phyloP scores from a whole-genome alignment of 1,140 invertebrate genomes.

The Amphibalanus amphitrite region DNA sequence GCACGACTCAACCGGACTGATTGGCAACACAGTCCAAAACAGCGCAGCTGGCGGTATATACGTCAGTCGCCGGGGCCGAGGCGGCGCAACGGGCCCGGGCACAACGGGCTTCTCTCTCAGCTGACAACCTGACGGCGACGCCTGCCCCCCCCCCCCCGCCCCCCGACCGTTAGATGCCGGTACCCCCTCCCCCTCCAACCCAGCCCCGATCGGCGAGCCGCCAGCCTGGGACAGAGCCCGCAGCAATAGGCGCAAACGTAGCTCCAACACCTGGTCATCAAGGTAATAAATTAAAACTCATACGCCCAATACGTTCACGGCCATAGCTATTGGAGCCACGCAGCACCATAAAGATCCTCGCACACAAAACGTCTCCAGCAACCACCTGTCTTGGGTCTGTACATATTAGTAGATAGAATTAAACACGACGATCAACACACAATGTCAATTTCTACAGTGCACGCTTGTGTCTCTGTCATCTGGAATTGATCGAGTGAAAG shows the following conservation, averaged over 20 bases:
- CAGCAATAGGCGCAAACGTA: too few species aligned
- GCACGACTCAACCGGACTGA: not conserved
- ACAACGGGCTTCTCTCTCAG: too few species aligned
- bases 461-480: not conserved
- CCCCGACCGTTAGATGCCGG: too few species aligned
- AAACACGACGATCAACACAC: not conserved
- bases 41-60: too few species aligned
- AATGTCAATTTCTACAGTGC: not conserved
- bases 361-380: not conserved
- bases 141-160: too few species aligned
- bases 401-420: conserved; percentile 2
- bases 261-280: not conserved
- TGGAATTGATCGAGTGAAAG: not conserved
- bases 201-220: too few species aligned
- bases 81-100: too few species aligned
- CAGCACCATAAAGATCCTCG: not conserved
- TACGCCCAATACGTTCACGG: not conserved
- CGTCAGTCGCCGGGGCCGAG: too few species aligned
- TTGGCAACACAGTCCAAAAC: too few species aligned
- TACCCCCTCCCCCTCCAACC: too few species aligned
- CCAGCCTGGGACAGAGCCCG: too few species aligned
- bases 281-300: not conserved
- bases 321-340: not conserved
- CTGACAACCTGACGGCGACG: too few species aligned
- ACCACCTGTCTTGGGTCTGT: not conserved